These are phyloP conservation scores for Crotalus helleri DNA, from an alignment of 2,113 vertebrate genomes.

Conservation along the genomic window DNA sequence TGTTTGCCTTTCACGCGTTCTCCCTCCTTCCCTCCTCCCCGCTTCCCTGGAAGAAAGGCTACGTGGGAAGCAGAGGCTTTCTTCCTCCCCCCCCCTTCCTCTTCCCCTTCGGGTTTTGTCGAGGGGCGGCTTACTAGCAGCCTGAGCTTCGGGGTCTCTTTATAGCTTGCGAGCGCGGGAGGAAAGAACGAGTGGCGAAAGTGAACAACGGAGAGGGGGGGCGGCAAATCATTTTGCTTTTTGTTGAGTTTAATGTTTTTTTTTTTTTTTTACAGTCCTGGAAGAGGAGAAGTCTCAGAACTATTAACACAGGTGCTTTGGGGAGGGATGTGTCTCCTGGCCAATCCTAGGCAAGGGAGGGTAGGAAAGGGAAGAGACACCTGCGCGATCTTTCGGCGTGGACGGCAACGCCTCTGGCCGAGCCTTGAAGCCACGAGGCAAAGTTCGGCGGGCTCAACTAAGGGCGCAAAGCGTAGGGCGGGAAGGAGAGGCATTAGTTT, in stretches of 20 bases:
- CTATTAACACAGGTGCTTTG: neutral
- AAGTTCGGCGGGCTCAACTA: neutral
- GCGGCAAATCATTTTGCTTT: neutral
- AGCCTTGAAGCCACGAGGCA: neutral
- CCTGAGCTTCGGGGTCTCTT: constrained; percentile 30
- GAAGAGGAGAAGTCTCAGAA: neutral
- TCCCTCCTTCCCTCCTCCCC: constrained; percentile 29
- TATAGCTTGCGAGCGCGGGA: neutral
- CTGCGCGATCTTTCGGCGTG: neutral
- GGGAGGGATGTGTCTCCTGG: neutral
- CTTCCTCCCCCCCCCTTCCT: neutral
- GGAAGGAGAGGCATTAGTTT: neutral
- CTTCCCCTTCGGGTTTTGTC: constrained; percentile 4
- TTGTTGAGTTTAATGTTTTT: neutral
- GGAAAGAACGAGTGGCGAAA: neutral
- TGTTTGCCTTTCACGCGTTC: constrained; percentile 68
- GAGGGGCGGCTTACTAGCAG: constrained; percentile 5
- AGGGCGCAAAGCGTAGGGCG: neutral
- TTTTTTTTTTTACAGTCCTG: neutral
- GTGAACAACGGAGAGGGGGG: neutral
- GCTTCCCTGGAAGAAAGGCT: constrained; percentile 47
- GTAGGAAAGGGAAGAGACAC: neutral
- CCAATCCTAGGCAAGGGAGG: neutral
- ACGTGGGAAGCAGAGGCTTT: constrained; percentile 46
- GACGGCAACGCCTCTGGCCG: neutral